Base-by-base conservation (phyloP, 2,797 vertebrate genomes). In the Dallia pectoralis region DNA sequence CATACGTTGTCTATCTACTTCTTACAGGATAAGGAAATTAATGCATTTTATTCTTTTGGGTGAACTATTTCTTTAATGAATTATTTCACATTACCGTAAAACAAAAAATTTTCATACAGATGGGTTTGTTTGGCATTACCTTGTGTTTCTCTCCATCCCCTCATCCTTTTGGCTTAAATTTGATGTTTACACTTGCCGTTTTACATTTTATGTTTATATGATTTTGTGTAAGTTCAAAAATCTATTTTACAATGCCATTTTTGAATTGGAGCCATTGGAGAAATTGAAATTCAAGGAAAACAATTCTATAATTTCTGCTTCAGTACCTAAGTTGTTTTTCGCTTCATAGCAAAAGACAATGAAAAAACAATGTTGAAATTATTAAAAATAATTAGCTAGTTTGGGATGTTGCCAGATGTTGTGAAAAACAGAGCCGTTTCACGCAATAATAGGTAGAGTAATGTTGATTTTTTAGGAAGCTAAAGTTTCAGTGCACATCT, bases 81-180 rank as follows among this genome's bases (percentile, higher is more conserved):
- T n/a, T n/a, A n/a, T n/a, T 22, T 32, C 32, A 33, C 16, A 8
- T 64, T 64, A 3, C 62, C 62, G 4, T 30, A 32, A 64, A 77
- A 61, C 1, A 18, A 6, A 64, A 78, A 61, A 7, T 29, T 64
- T n/a, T 40, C 6, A 25, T 71, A 79, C 72, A 44, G 25, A 69
- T 71, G 1, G 59, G 74, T 61, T 81, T 85, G 84, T 90, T 92
- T 91, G 91, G 89, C 87, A 76, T 81, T 83, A 87, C 78, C 81
- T 89, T 81, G 77, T 82, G 85, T 90, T 91, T 89, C 81, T 81
- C 85, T 87, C 87, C 84, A 77, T 86, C 81, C 79, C 77, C 72
- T 86, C 71, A 77, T 71, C 72, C 61, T 84, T 86, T 86, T 86
- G 73, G 82, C 84, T 70, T 85, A 80, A 85, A 85, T 86, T 77